Conservation (phyloP, 2,797 vertebrate genomes). For the Dipus sagitta region DNA sequence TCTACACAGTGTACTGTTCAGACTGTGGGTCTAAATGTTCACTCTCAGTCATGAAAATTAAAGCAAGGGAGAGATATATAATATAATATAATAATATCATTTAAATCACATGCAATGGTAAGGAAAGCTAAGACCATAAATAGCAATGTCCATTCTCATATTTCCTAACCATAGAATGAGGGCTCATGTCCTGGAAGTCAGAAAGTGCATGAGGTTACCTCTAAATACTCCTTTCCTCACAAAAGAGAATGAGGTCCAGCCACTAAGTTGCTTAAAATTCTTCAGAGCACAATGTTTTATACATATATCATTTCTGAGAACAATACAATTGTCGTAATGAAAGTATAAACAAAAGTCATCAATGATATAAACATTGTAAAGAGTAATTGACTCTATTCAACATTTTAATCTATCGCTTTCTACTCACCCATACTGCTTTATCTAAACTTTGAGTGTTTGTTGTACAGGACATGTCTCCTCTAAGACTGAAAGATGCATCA, state of each 20-base stretch:
- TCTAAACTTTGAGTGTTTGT: not conserved
- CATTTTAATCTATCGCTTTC: not conserved
- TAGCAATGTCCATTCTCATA: not conserved
- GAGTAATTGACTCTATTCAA: not conserved
- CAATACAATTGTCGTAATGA: not conserved
- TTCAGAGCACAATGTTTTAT: not conserved
- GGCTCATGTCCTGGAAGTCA: not conserved
- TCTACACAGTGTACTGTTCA: rapidly evolving
- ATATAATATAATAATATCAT: not conserved
- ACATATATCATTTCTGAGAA: not conserved
- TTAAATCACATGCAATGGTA: not conserved
- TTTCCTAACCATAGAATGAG: not conserved
- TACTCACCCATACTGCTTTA: not conserved
- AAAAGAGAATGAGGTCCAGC: not conserved
- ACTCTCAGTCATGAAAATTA: not conserved
- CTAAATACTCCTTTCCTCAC: not conserved
- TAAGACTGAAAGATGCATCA: not conserved
- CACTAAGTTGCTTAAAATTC: not conserved
- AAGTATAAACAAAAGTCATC: not conserved
- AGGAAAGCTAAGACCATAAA: not conserved
- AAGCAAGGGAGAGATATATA: not conserved
- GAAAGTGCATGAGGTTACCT: not conserved
- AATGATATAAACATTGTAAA: not conserved
- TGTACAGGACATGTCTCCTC: not conserved
- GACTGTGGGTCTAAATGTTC: not conserved